These are phyloP conservation scores for Meganola albula DNA, from an alignment of 2,888 invertebrate genomes.

Conservation along the genomic window DNA sequence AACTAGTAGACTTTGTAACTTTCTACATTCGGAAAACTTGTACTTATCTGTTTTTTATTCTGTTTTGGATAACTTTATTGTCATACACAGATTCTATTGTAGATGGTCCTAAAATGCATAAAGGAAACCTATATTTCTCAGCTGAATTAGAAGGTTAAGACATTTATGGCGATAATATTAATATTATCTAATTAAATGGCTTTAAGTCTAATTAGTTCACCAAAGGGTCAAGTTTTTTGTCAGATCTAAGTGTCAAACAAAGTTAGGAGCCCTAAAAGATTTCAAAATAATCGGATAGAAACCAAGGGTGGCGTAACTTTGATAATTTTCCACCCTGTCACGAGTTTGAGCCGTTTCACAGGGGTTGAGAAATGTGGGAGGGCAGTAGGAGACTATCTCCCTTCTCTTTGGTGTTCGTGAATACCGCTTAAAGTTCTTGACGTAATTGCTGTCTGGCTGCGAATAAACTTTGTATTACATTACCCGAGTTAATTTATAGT, in stretches of 20 bases:
- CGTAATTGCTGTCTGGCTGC: constrained; percentile 74
- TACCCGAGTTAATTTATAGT: constrained; percentile 72
- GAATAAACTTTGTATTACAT: constrained; percentile 75
- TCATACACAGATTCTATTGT: too few species aligned
- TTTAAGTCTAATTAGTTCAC: constrained; percentile 34
- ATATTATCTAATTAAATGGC: constrained; percentile 30
- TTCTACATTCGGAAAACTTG: too few species aligned
- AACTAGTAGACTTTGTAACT: constrained; percentile 46
- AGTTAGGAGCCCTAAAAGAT: constrained; percentile 52
- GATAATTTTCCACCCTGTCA: constrained; percentile 53
- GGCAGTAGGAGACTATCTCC: constrained; percentile 28
- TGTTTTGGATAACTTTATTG: too few species aligned
- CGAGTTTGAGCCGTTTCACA: constrained; percentile 53
- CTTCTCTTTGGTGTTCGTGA: constrained; percentile 66
- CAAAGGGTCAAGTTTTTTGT: constrained; percentile 35
- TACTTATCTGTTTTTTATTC: too few species aligned
- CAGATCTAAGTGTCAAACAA: constrained; percentile 44
- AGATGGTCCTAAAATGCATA: too few species aligned
- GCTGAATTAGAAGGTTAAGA: too few species aligned
- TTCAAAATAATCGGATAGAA: constrained; percentile 59
- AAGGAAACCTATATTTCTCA: too few species aligned
- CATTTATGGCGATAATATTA: too few species aligned
- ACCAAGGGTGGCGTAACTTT: constrained; percentile 52
- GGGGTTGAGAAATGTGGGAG: constrained; percentile 43
- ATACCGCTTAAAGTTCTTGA: constrained; percentile 69